Evolutionary conservation across 2,888 invertebrate species (phyloP).

Genomic region (Archips crataeganus): DNA sequence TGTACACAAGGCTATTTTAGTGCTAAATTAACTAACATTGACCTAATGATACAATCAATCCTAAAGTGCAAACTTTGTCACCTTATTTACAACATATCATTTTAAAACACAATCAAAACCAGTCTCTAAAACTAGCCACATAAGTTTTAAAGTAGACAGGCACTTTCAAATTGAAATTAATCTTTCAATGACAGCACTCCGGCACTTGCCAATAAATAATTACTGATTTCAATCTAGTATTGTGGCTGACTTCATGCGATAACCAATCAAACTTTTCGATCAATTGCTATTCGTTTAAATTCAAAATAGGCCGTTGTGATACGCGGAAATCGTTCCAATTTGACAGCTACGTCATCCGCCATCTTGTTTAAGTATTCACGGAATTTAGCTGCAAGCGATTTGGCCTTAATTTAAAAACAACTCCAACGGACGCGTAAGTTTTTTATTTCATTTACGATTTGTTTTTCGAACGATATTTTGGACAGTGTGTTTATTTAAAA

Average conservation of each 20-base stretch:
- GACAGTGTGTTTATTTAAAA: slow-evolving; percentile 46
- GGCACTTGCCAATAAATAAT: slow-evolving; percentile 35
- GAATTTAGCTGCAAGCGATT: slow-evolving; percentile 31
- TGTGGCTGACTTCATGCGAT: slow-evolving; percentile 28
- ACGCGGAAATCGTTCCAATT: slow-evolving; percentile 15
- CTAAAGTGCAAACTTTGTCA: neutral
- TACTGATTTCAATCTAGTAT: slow-evolving; percentile 30
- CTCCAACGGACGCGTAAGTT: slow-evolving; percentile 41
- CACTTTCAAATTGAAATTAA: slow-evolving; percentile 14
- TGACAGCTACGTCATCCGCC: slow-evolving; percentile 27
- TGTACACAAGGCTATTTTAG: neutral
- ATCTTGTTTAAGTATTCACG: slow-evolving; percentile 1
- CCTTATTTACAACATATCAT: slow-evolving; percentile 2
- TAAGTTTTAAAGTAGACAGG: slow-evolving; percentile 1
- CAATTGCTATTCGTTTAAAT: neutral
- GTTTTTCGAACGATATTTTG: slow-evolving; percentile 51
- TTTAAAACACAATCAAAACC: neutral
- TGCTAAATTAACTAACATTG: slow-evolving; percentile 18
- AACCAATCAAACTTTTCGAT: slow-evolving; percentile 9
- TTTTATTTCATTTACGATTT: slow-evolving; percentile 53
- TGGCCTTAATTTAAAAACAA: slow-evolving; percentile 33
- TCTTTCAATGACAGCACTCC: slow-evolving; percentile 26
- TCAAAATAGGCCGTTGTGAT: neutral
- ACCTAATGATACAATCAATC: slow-evolving; percentile 15
- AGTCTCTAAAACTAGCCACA: neutral